A percentile compares a stretch with the other conserved stretches of the same genome.
Conservation (phyloP, 2,113 vertebrate genomes). For the Xyrauchen texanus region DNA sequence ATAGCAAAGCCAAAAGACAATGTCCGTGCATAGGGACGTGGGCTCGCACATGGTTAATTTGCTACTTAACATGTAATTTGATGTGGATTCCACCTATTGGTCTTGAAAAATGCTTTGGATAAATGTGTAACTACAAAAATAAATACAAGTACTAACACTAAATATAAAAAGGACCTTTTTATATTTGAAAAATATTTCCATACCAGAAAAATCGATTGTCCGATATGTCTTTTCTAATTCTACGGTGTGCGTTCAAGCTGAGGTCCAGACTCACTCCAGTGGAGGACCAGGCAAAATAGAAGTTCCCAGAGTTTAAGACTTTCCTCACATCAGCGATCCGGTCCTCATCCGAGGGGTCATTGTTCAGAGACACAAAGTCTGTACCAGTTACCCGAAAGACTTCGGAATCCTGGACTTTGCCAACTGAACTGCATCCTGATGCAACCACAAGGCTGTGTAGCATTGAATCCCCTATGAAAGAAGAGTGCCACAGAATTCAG, state of each 20-base stretch:
- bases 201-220: slow-evolving; percentile 98
- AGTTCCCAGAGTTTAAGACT: slow-evolving; percentile 92
- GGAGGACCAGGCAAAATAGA: slow-evolving; percentile 96
- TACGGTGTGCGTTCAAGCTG: slow-evolving; percentile 92
- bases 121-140: neutral
- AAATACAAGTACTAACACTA: too few species aligned
- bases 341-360: slow-evolving; percentile 88
- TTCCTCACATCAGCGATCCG: slow-evolving; percentile 92
- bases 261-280: slow-evolving; percentile 88
- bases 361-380: slow-evolving; percentile 87
- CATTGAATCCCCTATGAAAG: slow-evolving; percentile 84
- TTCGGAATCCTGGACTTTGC: slow-evolving; percentile 97
- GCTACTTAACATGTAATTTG: too few species aligned
- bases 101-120: too few species aligned
- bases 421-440: slow-evolving; percentile 96
- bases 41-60: neutral
- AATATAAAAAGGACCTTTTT: neutral
- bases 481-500: neutral
- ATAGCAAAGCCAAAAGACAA: too few species aligned
- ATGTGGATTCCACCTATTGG: neutral
- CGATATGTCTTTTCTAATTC: slow-evolving; percentile 87
- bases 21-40: too few species aligned
- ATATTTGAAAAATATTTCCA: slow-evolving; percentile 59
- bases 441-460: slow-evolving; percentile 93
- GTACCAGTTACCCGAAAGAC: slow-evolving; percentile 97